These are phyloP conservation scores for Pelobates fuscus DNA, from an alignment of 2,113 vertebrate species.

Conservation along the genomic window DNA sequence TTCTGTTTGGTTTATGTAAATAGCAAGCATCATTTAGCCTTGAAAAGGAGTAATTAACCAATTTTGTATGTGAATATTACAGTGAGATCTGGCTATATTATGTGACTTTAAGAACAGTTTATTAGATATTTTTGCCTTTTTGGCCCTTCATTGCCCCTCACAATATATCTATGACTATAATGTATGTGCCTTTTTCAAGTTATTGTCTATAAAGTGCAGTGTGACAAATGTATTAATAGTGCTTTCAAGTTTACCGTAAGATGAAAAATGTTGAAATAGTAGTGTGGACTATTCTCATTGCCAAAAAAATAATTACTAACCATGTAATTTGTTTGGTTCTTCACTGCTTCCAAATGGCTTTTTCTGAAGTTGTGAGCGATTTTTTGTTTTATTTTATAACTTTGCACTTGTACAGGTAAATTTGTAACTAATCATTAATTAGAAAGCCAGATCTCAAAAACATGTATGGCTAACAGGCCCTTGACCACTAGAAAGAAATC, in stretches of 20 bases:
- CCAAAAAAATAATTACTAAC: conserved; percentile 29
- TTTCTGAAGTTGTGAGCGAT: neutral
- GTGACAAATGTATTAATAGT: neutral
- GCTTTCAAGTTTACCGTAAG: neutral
- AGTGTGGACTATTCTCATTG: conserved; percentile 1
- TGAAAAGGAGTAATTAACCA: conserved; percentile 66
- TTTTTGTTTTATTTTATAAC: neutral
- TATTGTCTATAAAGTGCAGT: neutral
- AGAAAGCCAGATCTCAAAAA: conserved; percentile 64
- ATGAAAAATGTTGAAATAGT: neutral
- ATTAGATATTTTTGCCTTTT: neutral
- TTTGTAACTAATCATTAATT: conserved; percentile 62
- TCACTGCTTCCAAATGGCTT: neutral
- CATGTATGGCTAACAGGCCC: neutral
- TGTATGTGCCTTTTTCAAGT: conserved; percentile 7
- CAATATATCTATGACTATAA: conserved; percentile 12
- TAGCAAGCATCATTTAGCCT: conserved; percentile 79
- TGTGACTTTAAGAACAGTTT: conserved; percentile 12
- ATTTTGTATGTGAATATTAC: conserved; percentile 67
- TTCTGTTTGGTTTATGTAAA: conserved; percentile 77
- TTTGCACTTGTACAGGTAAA: conserved; percentile 43
- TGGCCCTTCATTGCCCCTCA: neutral
- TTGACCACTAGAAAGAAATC: conserved; percentile 15
- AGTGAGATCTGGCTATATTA: conserved; percentile 70
- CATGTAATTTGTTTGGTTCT: neutral